A percentile compares a stretch with the other conserved stretches of the same genome.
phyloP scores from a whole-genome alignment of 2,888 invertebrate species.

The Mycalesis mineus region DNA sequence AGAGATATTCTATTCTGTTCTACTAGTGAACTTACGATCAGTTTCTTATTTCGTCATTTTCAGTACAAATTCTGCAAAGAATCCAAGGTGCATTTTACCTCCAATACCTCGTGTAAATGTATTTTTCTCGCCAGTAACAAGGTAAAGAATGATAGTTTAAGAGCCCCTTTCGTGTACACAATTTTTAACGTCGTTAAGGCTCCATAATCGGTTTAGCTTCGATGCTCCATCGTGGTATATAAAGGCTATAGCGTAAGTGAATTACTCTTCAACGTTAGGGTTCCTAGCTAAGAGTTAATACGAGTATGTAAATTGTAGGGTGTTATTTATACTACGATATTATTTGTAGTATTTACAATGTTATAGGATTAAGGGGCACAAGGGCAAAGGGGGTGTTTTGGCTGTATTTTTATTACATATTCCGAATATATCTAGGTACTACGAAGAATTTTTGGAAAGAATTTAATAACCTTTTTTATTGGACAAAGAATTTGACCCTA shows the following conservation, averaged over 20 bases:
- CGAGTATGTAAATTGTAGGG: neutral
- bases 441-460: too few relatives aligned
- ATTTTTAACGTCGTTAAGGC: constrained; percentile 23
- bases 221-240: constrained; percentile 12
- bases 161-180: constrained; percentile 2
- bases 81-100: neutral
- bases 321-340: too few relatives aligned
- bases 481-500: too few relatives aligned
- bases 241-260: constrained; percentile 21
- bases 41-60: neutral
- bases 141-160: constrained; percentile 2
- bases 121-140: neutral
- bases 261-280: constrained; percentile 16
- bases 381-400: too few relatives aligned
- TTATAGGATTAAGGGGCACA: too few relatives aligned
- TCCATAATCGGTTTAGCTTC: constrained; percentile 18
- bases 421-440: too few relatives aligned
- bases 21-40: neutral
- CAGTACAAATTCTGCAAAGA: neutral
- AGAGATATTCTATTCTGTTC: neutral
- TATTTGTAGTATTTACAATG: too few relatives aligned
- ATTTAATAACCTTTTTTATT: too few relatives aligned
- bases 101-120: neutral
- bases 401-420: too few relatives aligned
- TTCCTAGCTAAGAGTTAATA: constrained; percentile 5